Evolutionary conservation across 64 coral and sea anemone species (phyloP).

Genomic region (Pocillopora verrucosa): DNA sequence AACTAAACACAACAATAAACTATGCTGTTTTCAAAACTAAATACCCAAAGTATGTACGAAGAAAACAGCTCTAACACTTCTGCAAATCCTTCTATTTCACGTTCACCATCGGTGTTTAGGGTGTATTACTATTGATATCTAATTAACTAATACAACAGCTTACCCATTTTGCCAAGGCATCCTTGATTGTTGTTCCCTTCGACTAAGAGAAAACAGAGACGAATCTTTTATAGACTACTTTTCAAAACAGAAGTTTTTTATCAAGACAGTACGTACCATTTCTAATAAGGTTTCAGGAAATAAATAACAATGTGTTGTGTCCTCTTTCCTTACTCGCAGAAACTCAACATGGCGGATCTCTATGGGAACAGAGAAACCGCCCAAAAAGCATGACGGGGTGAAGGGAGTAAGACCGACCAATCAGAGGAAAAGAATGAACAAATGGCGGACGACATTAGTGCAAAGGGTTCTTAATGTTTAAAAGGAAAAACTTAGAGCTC

Average conservation of each 20-base stretch:
- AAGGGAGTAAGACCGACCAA: not conserved
- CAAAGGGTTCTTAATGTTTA: not conserved
- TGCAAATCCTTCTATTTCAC: too few relatives aligned
- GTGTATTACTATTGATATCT: not conserved
- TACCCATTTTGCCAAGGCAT: conserved; percentile 92
- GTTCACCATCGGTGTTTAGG: not conserved
- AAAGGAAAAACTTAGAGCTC: not conserved
- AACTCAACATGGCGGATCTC: conserved; percentile 72
- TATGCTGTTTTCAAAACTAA: too few relatives aligned
- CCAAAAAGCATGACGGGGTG: conserved; percentile 26
- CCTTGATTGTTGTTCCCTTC: conserved; percentile 99
- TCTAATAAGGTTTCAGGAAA: not conserved
- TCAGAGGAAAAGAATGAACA: not conserved
- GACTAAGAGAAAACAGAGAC: conserved; percentile 48
- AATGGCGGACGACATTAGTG: conserved; percentile 9
- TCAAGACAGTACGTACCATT: conserved; percentile 48
- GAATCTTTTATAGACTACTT: not conserved
- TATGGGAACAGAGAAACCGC: conserved; percentile 39
- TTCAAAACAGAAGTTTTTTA: not conserved
- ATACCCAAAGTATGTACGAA: too few relatives aligned
- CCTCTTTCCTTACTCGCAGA: not conserved
- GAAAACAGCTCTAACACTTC: too few relatives aligned
- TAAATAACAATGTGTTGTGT: not conserved
- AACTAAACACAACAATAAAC: too few relatives aligned
- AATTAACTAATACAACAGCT: not conserved